These are phyloP conservation scores for Sceloporus tristichus DNA, from an alignment of 2,113 vertebrate genomes.

Conservation along the genomic window DNA sequence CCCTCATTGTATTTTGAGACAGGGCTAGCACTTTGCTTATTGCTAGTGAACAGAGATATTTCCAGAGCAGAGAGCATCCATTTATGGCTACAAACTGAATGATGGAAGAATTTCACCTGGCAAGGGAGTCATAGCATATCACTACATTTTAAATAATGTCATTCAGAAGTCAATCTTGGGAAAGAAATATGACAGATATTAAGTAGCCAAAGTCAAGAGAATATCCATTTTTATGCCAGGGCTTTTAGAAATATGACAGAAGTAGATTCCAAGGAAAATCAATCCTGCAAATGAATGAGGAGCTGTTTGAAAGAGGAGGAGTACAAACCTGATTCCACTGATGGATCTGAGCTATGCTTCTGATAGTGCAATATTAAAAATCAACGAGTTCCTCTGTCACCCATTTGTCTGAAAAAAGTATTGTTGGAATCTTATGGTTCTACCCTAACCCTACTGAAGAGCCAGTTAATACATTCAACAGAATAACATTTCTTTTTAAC, in stretches of 20 bases:
- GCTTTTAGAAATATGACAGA: conserved; percentile 72
- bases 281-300: conserved; percentile 48
- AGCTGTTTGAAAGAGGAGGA: accelerated
- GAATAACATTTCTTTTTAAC: background rate
- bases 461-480: background rate
- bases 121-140: conserved; percentile 68
- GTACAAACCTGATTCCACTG: conserved; percentile 23
- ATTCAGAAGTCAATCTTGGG: conserved; percentile 69
- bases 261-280: conserved; percentile 66
- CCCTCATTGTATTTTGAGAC: background rate
- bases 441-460: background rate
- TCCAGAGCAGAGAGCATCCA: background rate
- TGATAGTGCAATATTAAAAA: background rate
- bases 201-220: conserved; percentile 71
- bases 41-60: conserved; percentile 38
- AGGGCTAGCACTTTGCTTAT: background rate
- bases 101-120: conserved; percentile 74
- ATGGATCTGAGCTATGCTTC: conserved; percentile 6
- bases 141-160: conserved; percentile 76
- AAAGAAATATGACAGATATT: conserved; percentile 70
- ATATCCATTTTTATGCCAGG: conserved; percentile 70
- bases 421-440: background rate
- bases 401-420: background rate
- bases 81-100: conserved; percentile 53
- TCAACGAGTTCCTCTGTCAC: background rate